phyloP scores from a whole-genome alignment of 2,113 vertebrate species.

The Hippopotamus amphibius region DNA sequence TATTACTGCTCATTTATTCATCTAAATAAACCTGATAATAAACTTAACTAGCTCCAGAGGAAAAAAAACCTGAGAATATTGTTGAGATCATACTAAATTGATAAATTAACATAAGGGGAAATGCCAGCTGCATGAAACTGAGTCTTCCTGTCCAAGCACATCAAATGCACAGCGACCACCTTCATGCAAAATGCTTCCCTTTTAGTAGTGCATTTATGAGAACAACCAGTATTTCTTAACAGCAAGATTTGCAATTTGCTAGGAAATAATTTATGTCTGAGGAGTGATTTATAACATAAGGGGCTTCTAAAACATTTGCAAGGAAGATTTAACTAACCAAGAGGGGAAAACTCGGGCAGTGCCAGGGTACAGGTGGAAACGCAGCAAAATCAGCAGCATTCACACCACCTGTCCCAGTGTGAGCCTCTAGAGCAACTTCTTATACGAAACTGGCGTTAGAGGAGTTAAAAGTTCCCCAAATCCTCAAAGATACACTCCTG shows the following conservation, averaged over 20 bases:
- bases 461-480: neutral
- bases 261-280: neutral
- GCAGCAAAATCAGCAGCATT: neutral
- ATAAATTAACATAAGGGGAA: neutral
- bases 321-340: neutral
- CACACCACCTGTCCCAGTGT: neutral
- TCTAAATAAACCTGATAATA: neutral
- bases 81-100: neutral
- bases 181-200: neutral
- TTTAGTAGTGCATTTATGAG: neutral
- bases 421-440: neutral
- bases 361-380: neutral
- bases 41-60: neutral
- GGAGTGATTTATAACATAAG: neutral
- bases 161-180: accelerated
- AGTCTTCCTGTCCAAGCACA: neutral
- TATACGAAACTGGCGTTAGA: neutral
- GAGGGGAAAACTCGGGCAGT: too few species aligned
- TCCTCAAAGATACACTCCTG: neutral
- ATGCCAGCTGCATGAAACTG: neutral
- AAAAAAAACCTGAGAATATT: neutral
- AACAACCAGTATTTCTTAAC: neutral
- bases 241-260: neutral
- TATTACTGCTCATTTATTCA: neutral
- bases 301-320: neutral